Base-by-base conservation (phyloP, 2,888 invertebrate genomes). In the Polyommatus icarus region DNA sequence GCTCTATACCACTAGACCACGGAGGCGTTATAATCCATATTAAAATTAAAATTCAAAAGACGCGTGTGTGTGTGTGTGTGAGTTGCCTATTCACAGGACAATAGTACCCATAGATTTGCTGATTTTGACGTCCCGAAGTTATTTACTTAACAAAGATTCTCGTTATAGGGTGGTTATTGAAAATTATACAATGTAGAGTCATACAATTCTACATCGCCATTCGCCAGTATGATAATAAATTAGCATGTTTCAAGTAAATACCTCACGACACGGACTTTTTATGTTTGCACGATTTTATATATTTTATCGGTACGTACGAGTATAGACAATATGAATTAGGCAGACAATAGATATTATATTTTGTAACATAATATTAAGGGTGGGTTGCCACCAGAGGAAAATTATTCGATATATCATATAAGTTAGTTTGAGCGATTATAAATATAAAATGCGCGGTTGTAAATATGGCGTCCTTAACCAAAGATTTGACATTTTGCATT, bases 221-320 rank as follows among this genome's bases (percentile, higher is more conserved):
- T 8, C 8, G 8, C 40, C 7, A 36, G 8, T 24, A 61, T 24
- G 10, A 12, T 29, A 29, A 67, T 29, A 67, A 67, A 67, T 67
- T 67, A 67, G 6, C 29, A 67, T 18, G 67, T 67, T 67, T 67
- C 29, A 67, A 67, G 67, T 67, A 6, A n/a, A n/a, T 67, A 15
- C 29, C 67, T 67, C 67, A 29, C 12, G 67, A 32, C 29, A 5
- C 5, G 29, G 29, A 29, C 12, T 61, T 67, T 29, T 67, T 29
- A 67, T 67, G 5, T 29, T 18, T 29, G 12, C 32, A 67, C 67
- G 67, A 67, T 29, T 67, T 67, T 67, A 67, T 67, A 24, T 24
- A 24, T 24, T 24, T 32, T 67, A 46, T 46, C 46, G 46, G 46
- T 12, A 29, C 12, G 29, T 20, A 15, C 32, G 32, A 4, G 3